phyloP scores from a whole-genome alignment of 2,797 vertebrate species.

The Thunnus albacares region DNA sequence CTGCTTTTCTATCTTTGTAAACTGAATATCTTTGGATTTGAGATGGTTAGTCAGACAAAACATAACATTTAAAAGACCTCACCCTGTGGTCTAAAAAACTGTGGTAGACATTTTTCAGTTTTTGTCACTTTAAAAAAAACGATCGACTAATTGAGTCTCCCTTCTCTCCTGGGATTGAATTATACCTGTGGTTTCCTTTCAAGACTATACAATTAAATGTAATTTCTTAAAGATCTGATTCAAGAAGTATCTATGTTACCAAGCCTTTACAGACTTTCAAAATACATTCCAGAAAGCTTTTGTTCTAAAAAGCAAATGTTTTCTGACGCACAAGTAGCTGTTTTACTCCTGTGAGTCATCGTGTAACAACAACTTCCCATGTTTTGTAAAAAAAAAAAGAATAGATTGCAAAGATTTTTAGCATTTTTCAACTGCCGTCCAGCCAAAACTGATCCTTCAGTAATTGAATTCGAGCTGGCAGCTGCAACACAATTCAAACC shows the following conservation, averaged over 20 bases:
- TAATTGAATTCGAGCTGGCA: constrained; percentile 36
- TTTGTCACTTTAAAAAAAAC: background rate
- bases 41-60: background rate
- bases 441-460: background rate
- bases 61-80: constrained; percentile 1
- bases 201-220: background rate
- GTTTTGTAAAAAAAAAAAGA: constrained; percentile 5
- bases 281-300: background rate
- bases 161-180: constrained; percentile 3
- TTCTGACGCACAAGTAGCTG: background rate
- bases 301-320: background rate
- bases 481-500: constrained; percentile 31
- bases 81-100: background rate
- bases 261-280: background rate
- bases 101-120: background rate
- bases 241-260: background rate
- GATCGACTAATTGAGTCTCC: background rate
- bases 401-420: background rate
- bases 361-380: background rate
- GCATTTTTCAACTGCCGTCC: constrained; percentile 12
- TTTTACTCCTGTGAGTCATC: background rate
- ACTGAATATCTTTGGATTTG: background rate
- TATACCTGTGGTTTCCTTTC: constrained; percentile 8
- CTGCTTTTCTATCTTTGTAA: background rate
- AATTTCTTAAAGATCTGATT: constrained; percentile 13